Percentiles rank a stretch among this genome's conserved stretches.
Conservation (phyloP, 37 sponge, comb jelly and placozoan genomes). For the Agelas oroides region DNA sequence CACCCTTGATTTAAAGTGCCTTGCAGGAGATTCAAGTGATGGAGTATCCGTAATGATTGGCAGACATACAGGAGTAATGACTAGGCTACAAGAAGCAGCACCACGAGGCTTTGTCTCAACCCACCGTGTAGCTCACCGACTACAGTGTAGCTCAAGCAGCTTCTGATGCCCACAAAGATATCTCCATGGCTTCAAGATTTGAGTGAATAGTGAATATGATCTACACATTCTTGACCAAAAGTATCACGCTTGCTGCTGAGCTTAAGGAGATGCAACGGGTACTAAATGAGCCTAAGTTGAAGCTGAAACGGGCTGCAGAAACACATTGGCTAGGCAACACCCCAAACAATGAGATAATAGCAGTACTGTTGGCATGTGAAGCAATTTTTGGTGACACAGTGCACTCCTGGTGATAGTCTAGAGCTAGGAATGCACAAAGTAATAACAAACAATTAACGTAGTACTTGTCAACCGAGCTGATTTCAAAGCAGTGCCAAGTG, state of each 20-base stretch:
- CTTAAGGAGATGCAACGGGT: constrained; percentile 39
- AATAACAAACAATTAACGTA: no score
- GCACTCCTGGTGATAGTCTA: no score
- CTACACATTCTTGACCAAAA: constrained; percentile 19
- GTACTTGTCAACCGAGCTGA: no score
- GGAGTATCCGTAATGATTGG: no score
- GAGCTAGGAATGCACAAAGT: no score
- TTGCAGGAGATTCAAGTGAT: no score
- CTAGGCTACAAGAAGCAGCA: no score
- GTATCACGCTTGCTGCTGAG: constrained; percentile 25
- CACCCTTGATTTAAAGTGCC: constrained; percentile 1
- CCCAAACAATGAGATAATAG: no score
- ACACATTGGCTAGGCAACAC: constrained; percentile 50
- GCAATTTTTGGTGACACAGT: no score
- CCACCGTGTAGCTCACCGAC: constrained; percentile 60
- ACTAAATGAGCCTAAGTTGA: constrained; percentile 51
- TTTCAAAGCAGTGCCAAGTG: no score
- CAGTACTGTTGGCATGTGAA: no score
- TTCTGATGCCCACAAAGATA: constrained; percentile 12
- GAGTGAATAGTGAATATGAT: constrained; percentile 20
- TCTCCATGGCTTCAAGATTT: constrained; percentile 14
- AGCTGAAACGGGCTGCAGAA: constrained; percentile 41
- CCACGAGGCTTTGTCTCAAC: constrained; percentile 5
- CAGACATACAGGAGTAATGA: no score
- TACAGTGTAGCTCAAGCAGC: constrained; percentile 60